Base-by-base conservation (phyloP, 1,140 invertebrate species). In the Scylla paramamosain region DNA sequence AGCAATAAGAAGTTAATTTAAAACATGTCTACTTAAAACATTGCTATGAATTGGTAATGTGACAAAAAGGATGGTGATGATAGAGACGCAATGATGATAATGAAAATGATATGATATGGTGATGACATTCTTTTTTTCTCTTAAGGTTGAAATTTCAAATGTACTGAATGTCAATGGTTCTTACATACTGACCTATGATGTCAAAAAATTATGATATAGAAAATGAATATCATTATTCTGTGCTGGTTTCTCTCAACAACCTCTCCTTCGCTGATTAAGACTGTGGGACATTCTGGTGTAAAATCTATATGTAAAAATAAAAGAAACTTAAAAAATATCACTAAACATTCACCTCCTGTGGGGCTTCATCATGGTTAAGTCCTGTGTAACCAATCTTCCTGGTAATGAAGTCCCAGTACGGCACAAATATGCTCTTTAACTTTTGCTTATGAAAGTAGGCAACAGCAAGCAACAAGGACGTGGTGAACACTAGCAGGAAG, bases 321-420 rank as follows among this genome's bases (percentile, higher is more conserved):
- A 25, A 77, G 25, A 59, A 12, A 59, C 52, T 48, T 77, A 20
- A 77, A 25, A 46, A 25, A 7, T 10, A 28, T 20, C 88, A 29
- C 90, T 94, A 96, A 39, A 96, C 95, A 92, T 93, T 95, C 28
- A 96, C 95, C 45, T 95, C 95, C 84, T 94, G 94, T 25, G 95
- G 94, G 90, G 95, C 83, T 86, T 96, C 95, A 31, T 96, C 95
- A 67, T 92, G 91, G 25, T 84, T 84, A 46, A 96, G 82, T 82
- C 95, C 95, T 16, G 92, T 93, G 46, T 96, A 96, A 25, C 95
- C 95, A 87, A 96, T 95, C 92, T 96, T 95, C 92, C 94, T 96
- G 31, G 95, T 96, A 10, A 95, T 28, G 82, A 95, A 96, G n/a
- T 95, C 29, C 91, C 92, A 95, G 92, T 93, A 92, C 28, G 95